These are phyloP conservation scores for Agrochola circellaris DNA, from an alignment of 2,888 invertebrate genomes.

Conservation along the genomic window DNA sequence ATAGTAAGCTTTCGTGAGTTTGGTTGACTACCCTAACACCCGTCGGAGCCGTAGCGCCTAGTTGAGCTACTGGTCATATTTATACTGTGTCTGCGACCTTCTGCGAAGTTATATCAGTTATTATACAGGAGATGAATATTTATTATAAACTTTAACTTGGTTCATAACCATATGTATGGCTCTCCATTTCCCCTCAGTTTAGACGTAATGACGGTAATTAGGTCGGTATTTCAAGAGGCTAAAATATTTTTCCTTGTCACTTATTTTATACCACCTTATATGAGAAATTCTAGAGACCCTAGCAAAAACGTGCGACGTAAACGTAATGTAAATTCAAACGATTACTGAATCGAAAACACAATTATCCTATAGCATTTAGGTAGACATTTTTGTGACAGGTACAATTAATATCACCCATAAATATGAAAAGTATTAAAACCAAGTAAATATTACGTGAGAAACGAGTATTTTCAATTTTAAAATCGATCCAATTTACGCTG, in stretches of 20 bases:
- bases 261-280: background rate
- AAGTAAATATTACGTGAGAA: background rate
- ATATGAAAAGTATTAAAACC: background rate
- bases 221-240: background rate
- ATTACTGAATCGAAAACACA: background rate
- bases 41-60: too few relatives aligned
- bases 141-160: background rate
- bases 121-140: background rate
- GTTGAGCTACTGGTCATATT: background rate
- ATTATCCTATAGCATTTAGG: background rate
- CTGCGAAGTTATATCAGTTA: background rate
- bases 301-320: background rate
- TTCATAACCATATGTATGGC: background rate
- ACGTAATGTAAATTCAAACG: background rate
- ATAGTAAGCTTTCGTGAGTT: background rate
- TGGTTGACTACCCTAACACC: background rate
- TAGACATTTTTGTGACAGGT: background rate
- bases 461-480: background rate
- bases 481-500: background rate
- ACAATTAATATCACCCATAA: background rate
- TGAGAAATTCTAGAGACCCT: background rate
- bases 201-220: slow-evolving; percentile 14
- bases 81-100: background rate
- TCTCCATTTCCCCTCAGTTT: background rate
- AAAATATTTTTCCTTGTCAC: background rate